These are phyloP conservation scores for Myodes glareolus DNA, from an alignment of 2,113 vertebrate species.

Conservation along the genomic window DNA sequence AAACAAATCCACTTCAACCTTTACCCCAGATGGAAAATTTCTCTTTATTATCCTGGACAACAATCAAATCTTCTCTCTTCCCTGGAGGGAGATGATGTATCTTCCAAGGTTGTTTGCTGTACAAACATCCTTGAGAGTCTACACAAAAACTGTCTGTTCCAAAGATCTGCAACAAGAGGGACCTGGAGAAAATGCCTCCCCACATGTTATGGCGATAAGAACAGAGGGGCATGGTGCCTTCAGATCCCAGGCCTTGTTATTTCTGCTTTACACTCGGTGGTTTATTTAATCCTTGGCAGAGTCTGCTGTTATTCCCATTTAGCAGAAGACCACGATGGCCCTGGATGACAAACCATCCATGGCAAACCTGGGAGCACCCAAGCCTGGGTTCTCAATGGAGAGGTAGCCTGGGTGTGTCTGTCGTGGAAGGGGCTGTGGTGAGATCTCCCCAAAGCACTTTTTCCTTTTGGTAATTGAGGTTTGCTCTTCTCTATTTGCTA, in stretches of 20 bases:
- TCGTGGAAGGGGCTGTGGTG: neutral
- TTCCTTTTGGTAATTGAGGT: neutral
- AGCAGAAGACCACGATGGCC: neutral
- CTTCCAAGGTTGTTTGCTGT: neutral
- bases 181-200: neutral
- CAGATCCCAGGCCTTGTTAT: neutral
- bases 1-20: constrained; percentile 9
- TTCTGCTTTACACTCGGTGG: neutral
- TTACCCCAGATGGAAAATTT: neutral
- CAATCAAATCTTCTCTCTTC: neutral
- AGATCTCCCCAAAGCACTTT: neutral
- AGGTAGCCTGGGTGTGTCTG: neutral
- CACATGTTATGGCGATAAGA: too few relatives aligned
- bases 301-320: neutral
- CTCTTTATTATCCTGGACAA: neutral
- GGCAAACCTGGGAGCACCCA: neutral
- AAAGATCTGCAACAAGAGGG: neutral
- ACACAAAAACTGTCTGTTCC: neutral
- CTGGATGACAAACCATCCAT: neutral
- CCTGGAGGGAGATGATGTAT: neutral
- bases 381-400: neutral
- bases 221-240: neutral
- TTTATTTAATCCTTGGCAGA: neutral
- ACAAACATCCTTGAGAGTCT: neutral
- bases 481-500: neutral